Evolutionary conservation across 1,140 invertebrate genomes (phyloP).

Genomic region (Manduca sexta): DNA sequence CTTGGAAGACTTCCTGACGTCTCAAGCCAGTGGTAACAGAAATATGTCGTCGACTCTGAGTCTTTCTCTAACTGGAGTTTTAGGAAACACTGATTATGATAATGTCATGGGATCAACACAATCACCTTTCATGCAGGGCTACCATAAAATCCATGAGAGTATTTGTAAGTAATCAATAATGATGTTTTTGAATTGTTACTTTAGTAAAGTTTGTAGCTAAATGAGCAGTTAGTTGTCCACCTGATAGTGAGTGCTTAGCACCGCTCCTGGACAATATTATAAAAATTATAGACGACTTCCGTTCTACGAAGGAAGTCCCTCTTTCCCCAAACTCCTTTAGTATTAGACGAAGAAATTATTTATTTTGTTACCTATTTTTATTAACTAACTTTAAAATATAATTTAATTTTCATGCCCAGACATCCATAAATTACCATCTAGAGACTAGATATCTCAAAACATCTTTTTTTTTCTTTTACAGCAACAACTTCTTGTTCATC

Average conservation of each 20-base stretch:
- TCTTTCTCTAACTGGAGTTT: constrained; percentile 36
- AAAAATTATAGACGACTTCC: no score
- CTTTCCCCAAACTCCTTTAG: no score
- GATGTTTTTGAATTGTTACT: no score
- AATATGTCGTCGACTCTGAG: constrained; percentile 30
- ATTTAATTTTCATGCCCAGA: no score
- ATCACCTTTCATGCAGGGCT: constrained; percentile 31
- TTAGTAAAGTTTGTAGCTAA: no score
- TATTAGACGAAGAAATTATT: no score
- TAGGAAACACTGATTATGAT: constrained; percentile 46
- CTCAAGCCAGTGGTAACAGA: constrained; percentile 30
- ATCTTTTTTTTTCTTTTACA: constrained; percentile 23
- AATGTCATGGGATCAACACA: constrained; percentile 25
- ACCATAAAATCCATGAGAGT: constrained; percentile 54
- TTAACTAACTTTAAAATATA: neutral
- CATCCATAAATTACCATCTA: no score
- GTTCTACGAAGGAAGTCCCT: no score
- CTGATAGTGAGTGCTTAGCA: no score
- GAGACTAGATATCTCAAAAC: neutral
- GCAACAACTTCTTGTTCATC: constrained; percentile 51
- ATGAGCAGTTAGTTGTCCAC: no score
- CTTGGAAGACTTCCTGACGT: constrained; percentile 48
- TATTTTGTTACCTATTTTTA: neutral
- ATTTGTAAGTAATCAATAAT: constrained; percentile 38
- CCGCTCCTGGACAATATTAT: no score